Evolutionary conservation across 2,888 invertebrate species (phyloP).

Genomic region (Sycophila texana): DNA sequence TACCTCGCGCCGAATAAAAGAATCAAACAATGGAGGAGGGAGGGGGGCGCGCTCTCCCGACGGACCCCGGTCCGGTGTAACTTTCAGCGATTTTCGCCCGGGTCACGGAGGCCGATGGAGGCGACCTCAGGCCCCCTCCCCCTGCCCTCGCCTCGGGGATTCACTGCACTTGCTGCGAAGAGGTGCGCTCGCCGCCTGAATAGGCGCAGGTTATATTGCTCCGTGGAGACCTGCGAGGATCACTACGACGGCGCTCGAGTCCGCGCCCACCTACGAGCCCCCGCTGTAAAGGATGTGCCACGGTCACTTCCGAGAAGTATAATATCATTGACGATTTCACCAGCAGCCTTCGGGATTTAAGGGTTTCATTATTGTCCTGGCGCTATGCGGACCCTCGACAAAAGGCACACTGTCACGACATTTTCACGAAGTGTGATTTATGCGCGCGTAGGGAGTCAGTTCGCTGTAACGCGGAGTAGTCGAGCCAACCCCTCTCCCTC

Average conservation of each 20-base stretch:
- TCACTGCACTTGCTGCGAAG: constrained; percentile 20
- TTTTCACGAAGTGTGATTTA: constrained; percentile 51
- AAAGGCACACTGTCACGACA: constrained; percentile 52
- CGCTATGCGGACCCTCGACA: constrained; percentile 40
- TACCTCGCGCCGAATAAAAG: constrained; percentile 56
- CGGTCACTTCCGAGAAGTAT: constrained; percentile 51
- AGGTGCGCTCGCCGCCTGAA: background rate
- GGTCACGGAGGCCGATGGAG: background rate
- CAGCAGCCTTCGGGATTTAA: constrained; percentile 51
- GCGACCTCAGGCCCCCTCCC: constrained; percentile 38
- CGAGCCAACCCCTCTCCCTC: background rate
- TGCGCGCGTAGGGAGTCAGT: constrained; percentile 37
- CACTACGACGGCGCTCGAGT: constrained; percentile 2
- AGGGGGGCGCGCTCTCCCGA: background rate
- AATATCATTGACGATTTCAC: constrained; percentile 54
- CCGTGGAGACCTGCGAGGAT: constrained; percentile 18
- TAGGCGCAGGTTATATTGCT: constrained; percentile 30
- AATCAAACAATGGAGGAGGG: constrained; percentile 34
- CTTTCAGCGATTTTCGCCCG: constrained; percentile 40
- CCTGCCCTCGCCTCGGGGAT: background rate
- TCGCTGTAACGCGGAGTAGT: background rate
- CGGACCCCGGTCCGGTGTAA: constrained; percentile 34
- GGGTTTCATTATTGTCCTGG: constrained; percentile 49
- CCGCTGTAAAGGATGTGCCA: constrained; percentile 16
- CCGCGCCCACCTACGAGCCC: background rate